Base-by-base conservation (phyloP, 1,140 invertebrate species). In the Agrilus planipennis region DNA sequence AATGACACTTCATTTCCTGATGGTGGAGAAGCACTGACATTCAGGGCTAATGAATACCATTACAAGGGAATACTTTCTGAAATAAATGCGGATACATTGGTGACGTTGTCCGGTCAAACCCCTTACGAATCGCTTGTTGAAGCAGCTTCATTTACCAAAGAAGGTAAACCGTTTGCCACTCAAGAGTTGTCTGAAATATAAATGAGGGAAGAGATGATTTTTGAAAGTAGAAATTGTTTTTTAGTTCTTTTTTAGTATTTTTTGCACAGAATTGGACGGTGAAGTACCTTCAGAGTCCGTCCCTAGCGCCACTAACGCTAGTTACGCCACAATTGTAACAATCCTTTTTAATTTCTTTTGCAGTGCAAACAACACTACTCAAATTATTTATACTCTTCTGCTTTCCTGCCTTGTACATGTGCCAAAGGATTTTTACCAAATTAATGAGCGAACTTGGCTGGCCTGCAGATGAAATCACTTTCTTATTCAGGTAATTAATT, bases 371-470 rank as follows among this genome's bases (percentile, higher is more conserved):
- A 12, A 53, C 56, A 3, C 34, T 67, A 37, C 67, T 62, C 34
- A 53, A 46, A 9, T 62, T 65, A 38, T 69, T 65, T 43, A 32
- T 68, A 20, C 23, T 54, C 11, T 46, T 61, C 46, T 57, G 58
- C 40, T 67, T 54, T 43, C 67, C 67, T 2, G 58, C 62, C 3
- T 42, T 58, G 15, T 67, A 62, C 44, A 63, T 69, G 63, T 61
- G 58, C 37, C 42, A 51, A 2, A 41, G 54, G 12, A 42, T 52
- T 10, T 69, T 69, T 52, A 39, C 55, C 1, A 62, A 60, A 39
- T 59, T 68, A 34, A 59, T 67, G 52, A 5, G 58, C 7, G 61
- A 65, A 3, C 42, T 65, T 1, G 64, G 65, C 29, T 69, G 65
- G 65, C 52, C 60, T 20, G 55, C 54, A 32, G 29, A 53, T 11